Percentiles rank a stretch among this genome's conserved stretches.
Evolutionary conservation across 2,113 vertebrate species (phyloP).

Genomic region (Pantherophis guttatus): DNA sequence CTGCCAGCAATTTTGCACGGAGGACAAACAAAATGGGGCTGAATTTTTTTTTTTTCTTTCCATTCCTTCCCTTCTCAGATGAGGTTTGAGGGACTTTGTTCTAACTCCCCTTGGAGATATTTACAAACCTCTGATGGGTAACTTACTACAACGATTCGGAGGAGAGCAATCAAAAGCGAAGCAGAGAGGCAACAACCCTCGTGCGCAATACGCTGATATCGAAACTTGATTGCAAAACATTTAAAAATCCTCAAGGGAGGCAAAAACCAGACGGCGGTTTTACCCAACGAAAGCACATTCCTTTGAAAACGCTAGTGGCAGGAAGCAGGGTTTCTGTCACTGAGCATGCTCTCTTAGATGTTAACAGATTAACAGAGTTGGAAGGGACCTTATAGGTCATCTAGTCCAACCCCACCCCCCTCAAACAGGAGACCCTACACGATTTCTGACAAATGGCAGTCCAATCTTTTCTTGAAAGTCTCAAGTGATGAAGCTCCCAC

Average conservation of each 20-base stretch:
- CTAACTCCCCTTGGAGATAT: accelerated
- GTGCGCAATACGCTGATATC: accelerated
- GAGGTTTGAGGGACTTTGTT: not conserved
- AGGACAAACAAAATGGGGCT: not conserved
- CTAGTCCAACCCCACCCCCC: too few relatives aligned
- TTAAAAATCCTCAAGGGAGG: accelerated
- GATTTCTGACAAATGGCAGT: too few relatives aligned
- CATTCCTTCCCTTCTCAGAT: not conserved
- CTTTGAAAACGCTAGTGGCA: not conserved
- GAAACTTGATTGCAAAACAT: accelerated
- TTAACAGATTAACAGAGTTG: too few relatives aligned
- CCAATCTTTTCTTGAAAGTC: too few relatives aligned
- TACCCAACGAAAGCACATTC: accelerated
- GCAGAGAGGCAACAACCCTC: not conserved
- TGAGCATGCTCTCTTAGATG: not conserved
- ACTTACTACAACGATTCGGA: accelerated
- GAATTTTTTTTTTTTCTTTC: not conserved
- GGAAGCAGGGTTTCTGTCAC: not conserved
- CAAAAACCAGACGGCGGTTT: accelerated
- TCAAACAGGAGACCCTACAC: too few relatives aligned
- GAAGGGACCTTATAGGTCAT: too few relatives aligned
- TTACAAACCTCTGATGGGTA: accelerated
- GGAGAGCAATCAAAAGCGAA: accelerated
- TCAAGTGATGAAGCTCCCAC: too few relatives aligned
- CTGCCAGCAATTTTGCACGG: not conserved